A percentile compares a stretch with the other conserved stretches of the same genome.
These are phyloP conservation scores for Mesoclemmys tuberculata DNA, from an alignment of 2,113 vertebrate genomes.

Conservation along the genomic window DNA sequence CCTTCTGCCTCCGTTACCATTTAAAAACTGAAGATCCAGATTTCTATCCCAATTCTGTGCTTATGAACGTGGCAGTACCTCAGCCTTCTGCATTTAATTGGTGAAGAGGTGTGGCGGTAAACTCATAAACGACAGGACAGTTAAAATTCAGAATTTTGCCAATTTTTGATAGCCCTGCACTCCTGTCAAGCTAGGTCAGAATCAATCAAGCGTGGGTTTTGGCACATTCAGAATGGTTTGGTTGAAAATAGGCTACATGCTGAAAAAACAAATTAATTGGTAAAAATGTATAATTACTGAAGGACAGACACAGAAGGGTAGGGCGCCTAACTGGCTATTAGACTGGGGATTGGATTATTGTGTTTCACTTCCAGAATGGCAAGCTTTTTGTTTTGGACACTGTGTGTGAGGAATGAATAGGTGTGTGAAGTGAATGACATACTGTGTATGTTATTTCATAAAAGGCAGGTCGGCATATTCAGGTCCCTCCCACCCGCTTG, in stretches of 20 bases:
- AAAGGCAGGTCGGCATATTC: background rate
- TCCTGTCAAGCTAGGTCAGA: background rate
- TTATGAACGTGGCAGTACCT: background rate
- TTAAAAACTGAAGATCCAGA: background rate
- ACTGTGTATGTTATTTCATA: background rate
- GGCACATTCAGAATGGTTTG: background rate
- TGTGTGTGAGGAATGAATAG: background rate
- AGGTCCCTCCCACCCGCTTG: background rate
- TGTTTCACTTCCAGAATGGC: background rate
- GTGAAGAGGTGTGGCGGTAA: background rate
- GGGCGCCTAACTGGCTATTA: background rate
- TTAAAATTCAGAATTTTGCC: background rate
- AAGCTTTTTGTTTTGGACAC: background rate
- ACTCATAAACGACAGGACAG: background rate
- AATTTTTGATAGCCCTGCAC: background rate
- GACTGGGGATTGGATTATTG: background rate
- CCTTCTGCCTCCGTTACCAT: background rate
- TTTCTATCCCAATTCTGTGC: background rate
- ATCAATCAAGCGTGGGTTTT: background rate
- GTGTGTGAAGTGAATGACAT: background rate
- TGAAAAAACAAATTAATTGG: background rate
- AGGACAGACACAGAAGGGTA: background rate
- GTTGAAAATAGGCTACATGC: background rate
- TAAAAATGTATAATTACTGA: background rate
- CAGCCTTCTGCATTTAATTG: background rate